Evolutionary conservation across 2,888 invertebrate species (phyloP).

Genomic region (Theretra japonica): DNA sequence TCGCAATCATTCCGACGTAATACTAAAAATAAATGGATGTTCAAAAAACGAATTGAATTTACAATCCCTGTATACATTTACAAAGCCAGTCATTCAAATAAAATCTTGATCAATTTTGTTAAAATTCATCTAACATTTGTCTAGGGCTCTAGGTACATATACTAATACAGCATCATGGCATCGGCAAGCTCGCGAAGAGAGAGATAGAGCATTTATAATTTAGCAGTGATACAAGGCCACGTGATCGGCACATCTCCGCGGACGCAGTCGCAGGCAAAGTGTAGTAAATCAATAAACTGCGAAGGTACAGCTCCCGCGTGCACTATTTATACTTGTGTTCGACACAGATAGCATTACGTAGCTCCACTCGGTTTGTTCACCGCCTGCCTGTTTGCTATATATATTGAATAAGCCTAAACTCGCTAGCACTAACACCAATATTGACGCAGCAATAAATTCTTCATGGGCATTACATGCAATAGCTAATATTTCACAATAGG

Average conservation of each 20-base stretch:
- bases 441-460: conserved; percentile 55
- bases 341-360: conserved; percentile 17
- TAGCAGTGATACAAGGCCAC: background rate
- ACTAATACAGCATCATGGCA: background rate
- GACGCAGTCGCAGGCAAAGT: background rate
- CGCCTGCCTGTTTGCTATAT: conserved; percentile 4
- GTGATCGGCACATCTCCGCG: background rate
- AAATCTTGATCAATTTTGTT: no score
- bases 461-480: conserved; percentile 48
- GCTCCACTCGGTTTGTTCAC: conserved; percentile 4
- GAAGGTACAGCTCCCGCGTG: conserved; percentile 5
- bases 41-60: no score
- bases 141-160: no score
- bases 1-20: no score
- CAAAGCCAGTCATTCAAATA: no score
- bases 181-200: background rate
- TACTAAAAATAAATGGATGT: no score
- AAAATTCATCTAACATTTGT: no score
- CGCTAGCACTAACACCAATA: conserved; percentile 50
- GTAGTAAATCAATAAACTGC: conserved; percentile 20
- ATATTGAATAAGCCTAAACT: conserved; percentile 30
- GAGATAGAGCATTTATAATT: background rate
- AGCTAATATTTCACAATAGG: conserved; percentile 61
- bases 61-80: no score
- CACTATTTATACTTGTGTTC: conserved; percentile 13